phyloP scores from a whole-genome alignment of 2,888 invertebrate genomes.

The Zaprionus lineosus region DNA sequence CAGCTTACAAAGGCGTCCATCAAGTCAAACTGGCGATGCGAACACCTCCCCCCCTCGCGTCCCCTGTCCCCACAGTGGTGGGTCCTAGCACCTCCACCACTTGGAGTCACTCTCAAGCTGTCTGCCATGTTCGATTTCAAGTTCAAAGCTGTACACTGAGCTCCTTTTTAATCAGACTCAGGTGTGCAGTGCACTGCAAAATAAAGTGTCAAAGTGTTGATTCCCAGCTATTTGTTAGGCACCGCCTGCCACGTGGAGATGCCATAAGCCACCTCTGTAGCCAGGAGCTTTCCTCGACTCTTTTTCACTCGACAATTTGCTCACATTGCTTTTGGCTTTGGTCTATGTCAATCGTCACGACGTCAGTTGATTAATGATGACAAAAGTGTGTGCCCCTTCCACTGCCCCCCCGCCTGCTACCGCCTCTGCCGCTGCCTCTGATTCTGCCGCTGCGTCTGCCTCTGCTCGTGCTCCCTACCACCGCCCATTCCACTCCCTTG shows the following conservation, averaged over 20 bases:
- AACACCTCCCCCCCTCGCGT: no score
- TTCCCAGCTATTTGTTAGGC: conserved; percentile 57
- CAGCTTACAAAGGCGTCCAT: conserved; percentile 54
- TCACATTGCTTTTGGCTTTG: conserved; percentile 44
- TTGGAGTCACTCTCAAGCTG: conserved; percentile 24
- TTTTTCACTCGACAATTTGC: conserved; percentile 53
- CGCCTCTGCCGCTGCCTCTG: no score
- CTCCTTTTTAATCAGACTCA: conserved; percentile 63
- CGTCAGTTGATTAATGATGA: conserved; percentile 72
- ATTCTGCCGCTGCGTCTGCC: no score
- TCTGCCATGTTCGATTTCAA: conserved; percentile 46
- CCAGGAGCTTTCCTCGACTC: conserved; percentile 13
- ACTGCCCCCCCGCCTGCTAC: background rate
- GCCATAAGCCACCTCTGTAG: no score
- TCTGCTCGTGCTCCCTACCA: no score
- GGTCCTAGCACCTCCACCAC: background rate
- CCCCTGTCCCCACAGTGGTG: no score
- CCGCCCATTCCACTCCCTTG: no score
- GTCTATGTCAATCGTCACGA: conserved; percentile 62
- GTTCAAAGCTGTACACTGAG: conserved; percentile 40
- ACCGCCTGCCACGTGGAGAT: background rate
- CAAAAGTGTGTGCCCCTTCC: conserved; percentile 49
- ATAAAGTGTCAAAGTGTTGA: conserved; percentile 71
- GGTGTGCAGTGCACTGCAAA: conserved; percentile 70
- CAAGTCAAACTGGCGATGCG: no score